A percentile compares a stretch with the other conserved stretches of the same genome.
phyloP scores from a whole-genome alignment of 2,888 invertebrate species.

The Coleophora deauratella region DNA sequence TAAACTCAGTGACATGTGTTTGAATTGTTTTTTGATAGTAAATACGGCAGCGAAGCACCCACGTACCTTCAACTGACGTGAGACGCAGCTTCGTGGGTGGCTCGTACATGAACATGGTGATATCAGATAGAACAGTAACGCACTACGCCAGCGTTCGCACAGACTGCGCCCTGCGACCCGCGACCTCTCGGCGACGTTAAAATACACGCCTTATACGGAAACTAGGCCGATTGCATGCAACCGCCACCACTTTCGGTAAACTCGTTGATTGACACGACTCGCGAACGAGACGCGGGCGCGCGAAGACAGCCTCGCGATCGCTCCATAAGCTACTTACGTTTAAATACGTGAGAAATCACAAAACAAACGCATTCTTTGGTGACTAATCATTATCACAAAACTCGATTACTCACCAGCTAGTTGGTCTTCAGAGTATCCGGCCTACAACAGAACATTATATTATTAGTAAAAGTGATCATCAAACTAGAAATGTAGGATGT shows the following conservation, averaged over 20 bases:
- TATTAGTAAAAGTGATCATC: neutral
- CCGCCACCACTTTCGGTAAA: conserved; percentile 51
- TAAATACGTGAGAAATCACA: conserved; percentile 9
- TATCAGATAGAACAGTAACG: conserved; percentile 18
- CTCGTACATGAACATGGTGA: conserved; percentile 83
- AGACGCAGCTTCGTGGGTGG: conserved; percentile 81
- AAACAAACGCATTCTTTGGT: neutral
- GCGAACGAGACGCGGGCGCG: conserved; percentile 29
- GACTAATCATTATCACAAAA: neutral
- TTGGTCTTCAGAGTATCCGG: conserved; percentile 92
- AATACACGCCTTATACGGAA: conserved; percentile 76
- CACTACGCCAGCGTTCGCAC: conserved; percentile 26
- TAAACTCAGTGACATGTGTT: no score
- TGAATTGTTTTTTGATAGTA: neutral
- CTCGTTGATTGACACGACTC: conserved; percentile 68
- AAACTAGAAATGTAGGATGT: no score
- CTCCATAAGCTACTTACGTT: conserved; percentile 5
- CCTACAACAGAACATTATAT: conserved; percentile 72
- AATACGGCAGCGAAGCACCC: neutral
- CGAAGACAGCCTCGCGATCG: conserved; percentile 17
- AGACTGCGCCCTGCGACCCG: conserved; percentile 13
- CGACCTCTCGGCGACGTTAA: conserved; percentile 55
- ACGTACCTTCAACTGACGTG: conserved; percentile 83
- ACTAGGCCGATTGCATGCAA: conserved; percentile 71
- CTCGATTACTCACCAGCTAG: conserved; percentile 84